Conservation (phyloP, 2,113 vertebrate genomes). For the Passer domesticus region DNA sequence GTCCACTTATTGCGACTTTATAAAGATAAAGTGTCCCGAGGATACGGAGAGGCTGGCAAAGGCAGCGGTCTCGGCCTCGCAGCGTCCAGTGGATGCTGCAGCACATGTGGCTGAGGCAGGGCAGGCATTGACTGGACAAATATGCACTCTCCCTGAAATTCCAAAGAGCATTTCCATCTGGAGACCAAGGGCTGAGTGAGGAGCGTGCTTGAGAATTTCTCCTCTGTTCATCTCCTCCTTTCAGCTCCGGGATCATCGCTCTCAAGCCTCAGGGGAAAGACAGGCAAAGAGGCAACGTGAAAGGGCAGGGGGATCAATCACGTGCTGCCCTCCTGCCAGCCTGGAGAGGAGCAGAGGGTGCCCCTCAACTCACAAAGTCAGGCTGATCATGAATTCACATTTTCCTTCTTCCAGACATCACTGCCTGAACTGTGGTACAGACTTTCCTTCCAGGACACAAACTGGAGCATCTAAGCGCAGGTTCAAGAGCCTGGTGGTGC, state of each 20-base stretch:
- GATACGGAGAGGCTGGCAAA: slow-evolving; percentile 32
- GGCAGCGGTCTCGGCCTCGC: background rate
- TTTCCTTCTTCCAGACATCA: background rate
- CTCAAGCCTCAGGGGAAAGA: background rate
- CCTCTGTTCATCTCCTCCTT: background rate
- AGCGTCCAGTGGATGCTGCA: background rate
- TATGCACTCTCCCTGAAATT: background rate
- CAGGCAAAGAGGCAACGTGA: accelerated
- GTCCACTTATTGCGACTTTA: slow-evolving; percentile 76
- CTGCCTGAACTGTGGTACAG: background rate
- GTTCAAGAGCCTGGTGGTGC: background rate
- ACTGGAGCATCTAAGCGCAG: background rate
- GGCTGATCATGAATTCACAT: accelerated
- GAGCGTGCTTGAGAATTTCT: background rate
- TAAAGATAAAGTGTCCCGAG: slow-evolving; percentile 73
- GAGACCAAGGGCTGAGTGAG: background rate
- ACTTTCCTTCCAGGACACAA: background rate
- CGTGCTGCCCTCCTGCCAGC: background rate
- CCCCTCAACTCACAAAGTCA: background rate
- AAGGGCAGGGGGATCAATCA: background rate
- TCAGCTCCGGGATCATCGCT: background rate
- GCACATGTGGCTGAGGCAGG: background rate
- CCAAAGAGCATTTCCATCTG: background rate
- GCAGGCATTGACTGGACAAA: background rate
- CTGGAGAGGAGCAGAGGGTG: background rate